These are phyloP conservation scores for Strix aluco DNA, from an alignment of 2,113 vertebrate species.

Conservation along the genomic window DNA sequence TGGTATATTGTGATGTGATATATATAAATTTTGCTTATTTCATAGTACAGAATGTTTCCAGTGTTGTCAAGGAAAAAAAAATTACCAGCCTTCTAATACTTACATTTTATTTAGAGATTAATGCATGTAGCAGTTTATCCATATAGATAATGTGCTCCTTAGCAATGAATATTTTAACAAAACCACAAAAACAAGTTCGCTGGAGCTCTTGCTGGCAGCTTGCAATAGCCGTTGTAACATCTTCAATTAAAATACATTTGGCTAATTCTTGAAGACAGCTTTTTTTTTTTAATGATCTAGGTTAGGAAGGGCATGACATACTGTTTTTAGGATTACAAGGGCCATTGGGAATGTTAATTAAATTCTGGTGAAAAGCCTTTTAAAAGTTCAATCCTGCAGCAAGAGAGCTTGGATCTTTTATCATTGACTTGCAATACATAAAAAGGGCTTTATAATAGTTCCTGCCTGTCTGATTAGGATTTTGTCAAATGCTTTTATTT, in stretches of 20 bases:
- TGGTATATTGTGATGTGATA: neutral
- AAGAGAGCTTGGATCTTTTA: neutral
- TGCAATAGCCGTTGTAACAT: neutral
- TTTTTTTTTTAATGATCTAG: neutral
- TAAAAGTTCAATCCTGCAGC: neutral
- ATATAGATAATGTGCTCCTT: neutral
- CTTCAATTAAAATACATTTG: neutral
- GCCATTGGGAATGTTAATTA: constrained; percentile 24
- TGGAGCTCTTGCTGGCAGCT: neutral
- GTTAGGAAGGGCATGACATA: neutral
- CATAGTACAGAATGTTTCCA: neutral
- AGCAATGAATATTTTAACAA: neutral
- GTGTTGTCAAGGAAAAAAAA: neutral
- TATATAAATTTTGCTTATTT: neutral
- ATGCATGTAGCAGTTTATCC: neutral
- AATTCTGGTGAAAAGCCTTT: constrained; percentile 12
- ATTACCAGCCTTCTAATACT: neutral
- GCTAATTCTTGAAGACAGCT: neutral
- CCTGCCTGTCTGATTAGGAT: neutral
- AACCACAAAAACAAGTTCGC: neutral
- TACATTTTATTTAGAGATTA: neutral
- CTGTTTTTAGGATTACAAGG: neutral
- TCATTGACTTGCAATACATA: neutral
- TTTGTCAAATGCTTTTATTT: neutral
- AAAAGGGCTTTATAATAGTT: neutral